Conservation (phyloP, 2,888 invertebrate genomes). For the Ophonus ardosiacus region DNA sequence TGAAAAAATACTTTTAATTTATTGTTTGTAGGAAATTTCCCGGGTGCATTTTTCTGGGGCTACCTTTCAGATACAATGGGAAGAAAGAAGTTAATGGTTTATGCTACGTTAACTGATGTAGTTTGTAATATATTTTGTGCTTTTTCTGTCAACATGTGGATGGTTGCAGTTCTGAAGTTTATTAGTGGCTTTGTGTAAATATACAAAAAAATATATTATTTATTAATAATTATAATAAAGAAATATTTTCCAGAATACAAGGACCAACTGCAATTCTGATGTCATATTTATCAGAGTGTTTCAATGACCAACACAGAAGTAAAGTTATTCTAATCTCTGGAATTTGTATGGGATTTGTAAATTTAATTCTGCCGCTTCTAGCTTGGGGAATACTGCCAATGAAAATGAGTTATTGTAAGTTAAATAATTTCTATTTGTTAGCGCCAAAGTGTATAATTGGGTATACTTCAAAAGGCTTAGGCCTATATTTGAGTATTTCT, state of each 20-base stretch:
- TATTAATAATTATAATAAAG: background rate
- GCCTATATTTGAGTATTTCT: no score
- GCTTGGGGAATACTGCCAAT: conserved; percentile 85
- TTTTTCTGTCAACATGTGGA: conserved; percentile 74
- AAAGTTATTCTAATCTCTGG: conserved; percentile 82
- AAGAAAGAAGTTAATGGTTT: conserved; percentile 10
- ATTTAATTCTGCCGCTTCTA: conserved; percentile 81
- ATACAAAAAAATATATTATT: background rate
- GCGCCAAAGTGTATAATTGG: no score
- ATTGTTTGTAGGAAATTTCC: conserved; percentile 13
- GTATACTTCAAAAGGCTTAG: no score
- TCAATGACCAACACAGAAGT: conserved; percentile 81
- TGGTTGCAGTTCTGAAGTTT: conserved; percentile 68
- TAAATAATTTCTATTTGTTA: conserved; percentile 27
- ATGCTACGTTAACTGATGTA: background rate
- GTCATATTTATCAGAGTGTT: conserved; percentile 86
- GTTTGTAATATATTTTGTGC: conserved; percentile 81
- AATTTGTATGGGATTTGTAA: conserved; percentile 82
- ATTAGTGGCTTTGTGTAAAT: conserved; percentile 15
- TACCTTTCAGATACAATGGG: conserved; percentile 34
- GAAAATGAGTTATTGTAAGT: conserved; percentile 2
- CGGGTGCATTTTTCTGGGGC: conserved; percentile 24
- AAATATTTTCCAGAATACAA: conserved; percentile 70
- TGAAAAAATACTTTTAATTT: background rate
- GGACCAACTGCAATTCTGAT: conserved; percentile 85